Evolutionary conservation across 1,140 invertebrate genomes (phyloP).

Genomic region (Olivierus martensii): DNA sequence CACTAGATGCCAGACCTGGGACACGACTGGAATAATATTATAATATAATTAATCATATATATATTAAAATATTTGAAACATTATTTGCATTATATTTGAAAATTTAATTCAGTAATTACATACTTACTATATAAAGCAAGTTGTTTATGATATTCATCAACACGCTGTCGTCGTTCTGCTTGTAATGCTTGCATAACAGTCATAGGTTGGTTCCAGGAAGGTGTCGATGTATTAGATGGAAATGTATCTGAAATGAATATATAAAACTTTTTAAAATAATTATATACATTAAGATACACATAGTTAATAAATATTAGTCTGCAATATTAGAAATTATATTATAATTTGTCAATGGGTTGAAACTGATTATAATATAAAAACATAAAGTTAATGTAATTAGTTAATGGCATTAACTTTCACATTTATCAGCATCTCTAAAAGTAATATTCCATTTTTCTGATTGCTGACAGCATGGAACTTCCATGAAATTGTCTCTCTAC

Average conservation of each 20-base stretch:
- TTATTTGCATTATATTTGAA: background rate
- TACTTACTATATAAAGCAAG: constrained; percentile 2
- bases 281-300: background rate
- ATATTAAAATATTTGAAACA: too few species aligned
- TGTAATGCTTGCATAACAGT: background rate
- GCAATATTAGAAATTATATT: background rate
- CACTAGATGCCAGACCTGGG: too few species aligned
- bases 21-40: too few species aligned
- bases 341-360: too few species aligned
- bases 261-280: background rate
- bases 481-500: too few species aligned
- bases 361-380: too few species aligned
- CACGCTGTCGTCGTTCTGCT: background rate
- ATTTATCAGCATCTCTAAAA: too few species aligned
- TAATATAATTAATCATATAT: too few species aligned
- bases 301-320: background rate
- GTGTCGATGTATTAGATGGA: background rate
- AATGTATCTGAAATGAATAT: background rate
- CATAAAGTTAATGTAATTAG: too few species aligned
- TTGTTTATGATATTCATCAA: constrained; percentile 4
- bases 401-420: too few species aligned
- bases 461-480: too few species aligned
- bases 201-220: background rate
- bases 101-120: background rate
- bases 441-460: too few species aligned